These are phyloP conservation scores for Propsilocerus akamusi DNA, from an alignment of 1,140 invertebrate genomes.

Conservation along the genomic window DNA sequence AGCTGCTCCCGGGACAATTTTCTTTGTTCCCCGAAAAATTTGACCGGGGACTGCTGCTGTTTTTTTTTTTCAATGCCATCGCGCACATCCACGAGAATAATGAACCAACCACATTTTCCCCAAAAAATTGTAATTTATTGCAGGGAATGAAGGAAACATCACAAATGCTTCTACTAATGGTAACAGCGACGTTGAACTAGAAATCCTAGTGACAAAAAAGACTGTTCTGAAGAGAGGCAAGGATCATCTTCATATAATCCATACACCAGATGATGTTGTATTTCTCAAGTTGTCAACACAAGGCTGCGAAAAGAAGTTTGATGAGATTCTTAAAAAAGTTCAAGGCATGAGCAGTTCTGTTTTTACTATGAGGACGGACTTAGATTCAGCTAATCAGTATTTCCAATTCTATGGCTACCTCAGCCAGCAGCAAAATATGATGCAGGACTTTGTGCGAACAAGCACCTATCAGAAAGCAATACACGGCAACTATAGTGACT, in stretches of 20 bases:
- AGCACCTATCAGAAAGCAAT: slow-evolving; percentile 97
- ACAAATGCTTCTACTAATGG: not conserved
- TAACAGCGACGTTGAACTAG: not conserved
- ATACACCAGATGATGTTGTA: not conserved
- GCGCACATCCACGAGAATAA: not conserved
- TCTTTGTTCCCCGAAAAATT: not conserved
- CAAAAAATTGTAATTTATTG: not conserved
- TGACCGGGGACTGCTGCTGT: no score
- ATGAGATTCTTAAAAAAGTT: not conserved
- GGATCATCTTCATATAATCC: not conserved
- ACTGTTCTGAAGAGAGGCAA: not conserved
- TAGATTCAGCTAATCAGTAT: slow-evolving; percentile 93
- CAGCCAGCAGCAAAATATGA: slow-evolving; percentile 99
- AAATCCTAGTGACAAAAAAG: not conserved
- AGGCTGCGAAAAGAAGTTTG: not conserved
- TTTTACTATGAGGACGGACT: slow-evolving; percentile 92
- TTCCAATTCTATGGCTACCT: slow-evolving; percentile 98
- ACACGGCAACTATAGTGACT: slow-evolving; percentile 81
- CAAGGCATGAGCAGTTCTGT: slow-evolving; percentile 33
- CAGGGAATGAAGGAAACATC: not conserved
- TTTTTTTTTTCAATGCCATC: not conserved
- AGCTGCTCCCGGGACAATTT: not conserved
- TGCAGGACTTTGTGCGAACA: slow-evolving; percentile 97
- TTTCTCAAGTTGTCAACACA: not conserved
- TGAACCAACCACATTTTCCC: not conserved